Evolutionary conservation across 2,113 vertebrate genomes (phyloP).

Genomic region (Pitta sordida): DNA sequence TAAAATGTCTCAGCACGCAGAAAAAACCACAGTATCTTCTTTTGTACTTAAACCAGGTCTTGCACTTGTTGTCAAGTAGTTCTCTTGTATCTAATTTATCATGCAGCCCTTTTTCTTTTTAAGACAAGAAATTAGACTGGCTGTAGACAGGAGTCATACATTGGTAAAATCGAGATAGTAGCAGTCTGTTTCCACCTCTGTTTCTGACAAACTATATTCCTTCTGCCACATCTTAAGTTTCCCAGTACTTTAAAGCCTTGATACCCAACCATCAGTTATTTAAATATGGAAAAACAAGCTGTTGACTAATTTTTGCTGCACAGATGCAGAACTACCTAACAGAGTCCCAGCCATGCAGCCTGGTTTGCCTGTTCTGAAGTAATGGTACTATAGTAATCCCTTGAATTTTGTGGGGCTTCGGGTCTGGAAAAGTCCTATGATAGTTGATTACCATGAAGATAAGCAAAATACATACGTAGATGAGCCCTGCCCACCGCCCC

Average conservation of each 20-base stretch:
- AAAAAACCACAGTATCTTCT: neutral
- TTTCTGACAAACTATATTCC: neutral
- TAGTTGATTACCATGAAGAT: too few species aligned
- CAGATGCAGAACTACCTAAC: neutral
- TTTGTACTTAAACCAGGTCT: neutral
- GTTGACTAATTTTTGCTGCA: neutral
- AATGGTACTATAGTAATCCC: too few species aligned
- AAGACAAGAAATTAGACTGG: neutral
- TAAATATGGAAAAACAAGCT: neutral
- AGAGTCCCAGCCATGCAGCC: neutral
- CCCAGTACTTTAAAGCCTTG: neutral
- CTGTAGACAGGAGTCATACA: rapidly evolving
- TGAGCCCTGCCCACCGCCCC: too few species aligned
- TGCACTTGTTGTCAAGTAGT: neutral
- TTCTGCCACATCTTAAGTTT: neutral
- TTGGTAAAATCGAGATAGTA: neutral
- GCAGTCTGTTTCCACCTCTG: neutral
- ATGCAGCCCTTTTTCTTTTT: neutral
- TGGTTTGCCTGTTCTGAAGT: neutral
- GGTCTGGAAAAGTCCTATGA: too few species aligned
- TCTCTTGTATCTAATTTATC: neutral
- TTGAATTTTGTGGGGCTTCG: too few species aligned
- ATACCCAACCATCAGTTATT: neutral
- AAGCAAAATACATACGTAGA: too few species aligned
- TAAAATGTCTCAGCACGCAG: neutral